These are phyloP conservation scores for Sus cebifrons DNA, from an alignment of 2,797 vertebrate species.

Conservation along the genomic window DNA sequence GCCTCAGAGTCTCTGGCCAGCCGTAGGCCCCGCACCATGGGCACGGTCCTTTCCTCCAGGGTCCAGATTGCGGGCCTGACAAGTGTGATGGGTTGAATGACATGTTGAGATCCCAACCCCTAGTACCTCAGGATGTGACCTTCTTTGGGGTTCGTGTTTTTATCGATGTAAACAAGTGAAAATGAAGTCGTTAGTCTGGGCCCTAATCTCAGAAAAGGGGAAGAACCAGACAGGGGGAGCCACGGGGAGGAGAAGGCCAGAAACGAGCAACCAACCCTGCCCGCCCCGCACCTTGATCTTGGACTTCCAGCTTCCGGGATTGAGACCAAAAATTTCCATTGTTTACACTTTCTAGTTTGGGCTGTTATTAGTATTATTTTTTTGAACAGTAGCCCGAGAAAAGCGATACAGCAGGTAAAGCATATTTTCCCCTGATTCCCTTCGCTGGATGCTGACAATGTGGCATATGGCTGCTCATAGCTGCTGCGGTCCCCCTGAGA, in stretches of 20 bases:
- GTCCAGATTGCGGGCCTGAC: not conserved
- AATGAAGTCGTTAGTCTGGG: not conserved
- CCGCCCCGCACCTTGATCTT: not conserved
- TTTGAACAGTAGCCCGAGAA: not conserved
- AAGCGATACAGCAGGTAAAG: not conserved
- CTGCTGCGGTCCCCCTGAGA: not conserved
- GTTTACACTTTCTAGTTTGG: not conserved
- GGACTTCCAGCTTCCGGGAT: not conserved
- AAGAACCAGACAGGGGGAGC: not conserved
- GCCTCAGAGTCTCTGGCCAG: not conserved
- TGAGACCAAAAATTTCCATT: not conserved
- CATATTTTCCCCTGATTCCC: not conserved
- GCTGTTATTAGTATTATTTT: not conserved
- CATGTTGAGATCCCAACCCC: not conserved
- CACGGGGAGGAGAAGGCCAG: not conserved
- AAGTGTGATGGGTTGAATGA: not conserved
- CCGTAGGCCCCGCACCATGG: not conserved
- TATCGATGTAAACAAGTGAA: constrained; percentile 19
- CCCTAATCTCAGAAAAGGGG: not conserved
- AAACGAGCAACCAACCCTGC: not conserved
- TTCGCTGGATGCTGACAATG: not conserved
- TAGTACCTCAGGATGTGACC: constrained; percentile 24
- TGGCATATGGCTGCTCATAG: not conserved
- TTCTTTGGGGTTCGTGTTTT: constrained; percentile 25
- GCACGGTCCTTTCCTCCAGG: not conserved